Conservation (phyloP, 2,888 invertebrate species). For the Neoaliturus tenellus region DNA sequence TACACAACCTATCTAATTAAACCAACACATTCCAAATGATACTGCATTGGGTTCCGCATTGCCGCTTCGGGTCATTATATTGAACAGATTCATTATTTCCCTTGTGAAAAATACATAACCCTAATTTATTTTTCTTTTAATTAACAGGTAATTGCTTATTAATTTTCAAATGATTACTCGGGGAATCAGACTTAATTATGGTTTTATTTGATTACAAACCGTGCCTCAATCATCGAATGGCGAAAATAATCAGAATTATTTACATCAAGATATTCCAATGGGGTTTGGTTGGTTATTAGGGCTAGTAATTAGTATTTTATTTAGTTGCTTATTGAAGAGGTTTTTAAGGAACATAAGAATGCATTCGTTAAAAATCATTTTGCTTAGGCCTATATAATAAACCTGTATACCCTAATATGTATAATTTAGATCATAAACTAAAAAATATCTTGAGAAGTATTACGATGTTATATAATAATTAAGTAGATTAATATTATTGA, state of each 20-base stretch:
- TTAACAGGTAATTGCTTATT: conserved; percentile 4
- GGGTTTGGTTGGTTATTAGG: not conserved
- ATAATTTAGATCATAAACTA: too few species aligned
- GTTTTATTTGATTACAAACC: not conserved
- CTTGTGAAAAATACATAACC: conserved; percentile 12
- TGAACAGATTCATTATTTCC: conserved; percentile 30
- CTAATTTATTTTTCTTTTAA: not conserved
- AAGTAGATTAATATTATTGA: too few species aligned
- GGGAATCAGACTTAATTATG: conserved; percentile 1
- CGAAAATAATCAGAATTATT: not conserved
- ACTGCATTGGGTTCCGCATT: not conserved
- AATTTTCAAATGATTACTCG: conserved; percentile 11
- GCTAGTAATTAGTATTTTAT: too few species aligned
- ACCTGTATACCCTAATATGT: too few species aligned
- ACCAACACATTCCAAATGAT: not conserved
- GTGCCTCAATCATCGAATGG: not conserved
- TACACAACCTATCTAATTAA: not conserved
- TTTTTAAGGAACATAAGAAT: too few species aligned
- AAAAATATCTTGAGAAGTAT: too few species aligned
- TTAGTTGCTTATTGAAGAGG: too few species aligned
- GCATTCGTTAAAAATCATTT: too few species aligned
- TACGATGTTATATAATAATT: too few species aligned
- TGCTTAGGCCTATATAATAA: too few species aligned
- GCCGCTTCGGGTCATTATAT: not conserved
- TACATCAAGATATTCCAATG: not conserved